phyloP scores from a whole-genome alignment of 2,113 vertebrate genomes.

The Thunnus thynnus region DNA sequence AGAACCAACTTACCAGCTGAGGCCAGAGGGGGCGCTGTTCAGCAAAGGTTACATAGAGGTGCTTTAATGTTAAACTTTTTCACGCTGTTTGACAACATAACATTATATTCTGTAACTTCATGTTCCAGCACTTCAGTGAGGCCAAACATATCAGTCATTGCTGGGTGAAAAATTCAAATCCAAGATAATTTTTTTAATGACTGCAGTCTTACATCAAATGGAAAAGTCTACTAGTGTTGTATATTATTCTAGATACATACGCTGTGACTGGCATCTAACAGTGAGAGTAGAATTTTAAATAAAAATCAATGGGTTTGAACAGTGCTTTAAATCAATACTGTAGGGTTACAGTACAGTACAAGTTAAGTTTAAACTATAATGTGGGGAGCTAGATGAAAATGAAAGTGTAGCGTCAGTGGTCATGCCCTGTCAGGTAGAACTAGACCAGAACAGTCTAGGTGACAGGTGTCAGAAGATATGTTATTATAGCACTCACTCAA shows the following conservation, averaged over 20 bases:
- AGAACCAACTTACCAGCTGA: too few species aligned
- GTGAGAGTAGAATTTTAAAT: background rate
- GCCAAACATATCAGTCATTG: too few species aligned
- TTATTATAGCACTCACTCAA: slow-evolving; percentile 29
- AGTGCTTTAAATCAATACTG: background rate
- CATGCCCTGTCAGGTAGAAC: slow-evolving; percentile 40
- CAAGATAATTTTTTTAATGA: background rate
- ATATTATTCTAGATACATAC: too few species aligned
- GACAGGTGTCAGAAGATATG: slow-evolving; percentile 32
- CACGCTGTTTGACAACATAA: too few species aligned
- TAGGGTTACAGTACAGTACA: background rate
- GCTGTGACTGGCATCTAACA: too few species aligned
- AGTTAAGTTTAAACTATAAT: too few species aligned
- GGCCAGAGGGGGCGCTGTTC: too few species aligned
- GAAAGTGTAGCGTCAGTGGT: slow-evolving; percentile 13
- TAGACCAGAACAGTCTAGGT: slow-evolving; percentile 1
- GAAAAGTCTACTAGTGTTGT: background rate
- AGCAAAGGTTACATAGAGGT: too few species aligned
- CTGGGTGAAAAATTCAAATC: background rate
- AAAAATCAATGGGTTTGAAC: background rate
- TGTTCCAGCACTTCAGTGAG: too few species aligned
- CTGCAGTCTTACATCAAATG: background rate
- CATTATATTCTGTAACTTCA: too few species aligned
- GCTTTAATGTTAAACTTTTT: too few species aligned
- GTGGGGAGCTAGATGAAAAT: slow-evolving; percentile 19